These are phyloP conservation scores for Butorides virescens DNA, from an alignment of 2,113 vertebrate species.

Conservation along the genomic window DNA sequence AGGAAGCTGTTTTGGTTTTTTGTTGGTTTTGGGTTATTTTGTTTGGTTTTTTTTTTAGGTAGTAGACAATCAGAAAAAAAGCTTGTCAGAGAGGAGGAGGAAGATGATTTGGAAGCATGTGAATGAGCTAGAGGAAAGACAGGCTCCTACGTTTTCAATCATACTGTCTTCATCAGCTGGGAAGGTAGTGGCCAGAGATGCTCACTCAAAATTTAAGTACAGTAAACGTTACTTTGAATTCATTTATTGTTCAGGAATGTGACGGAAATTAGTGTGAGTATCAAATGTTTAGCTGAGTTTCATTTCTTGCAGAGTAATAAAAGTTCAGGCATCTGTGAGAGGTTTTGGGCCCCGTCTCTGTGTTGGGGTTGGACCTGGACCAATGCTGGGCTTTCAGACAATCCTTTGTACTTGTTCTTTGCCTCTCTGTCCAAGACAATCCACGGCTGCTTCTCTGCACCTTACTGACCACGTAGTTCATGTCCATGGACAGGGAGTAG, in stretches of 20 bases:
- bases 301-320: background rate
- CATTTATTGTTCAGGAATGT: background rate
- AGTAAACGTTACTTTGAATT: background rate
- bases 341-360: background rate
- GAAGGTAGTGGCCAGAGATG: background rate
- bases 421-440: background rate
- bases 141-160: background rate
- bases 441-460: background rate
- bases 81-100: background rate
- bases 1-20: background rate
- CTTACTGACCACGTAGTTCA: background rate
- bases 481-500: background rate
- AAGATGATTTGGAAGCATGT: background rate
- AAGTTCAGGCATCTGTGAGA: background rate
- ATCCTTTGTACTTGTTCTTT: background rate
- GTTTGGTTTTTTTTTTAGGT: background rate
- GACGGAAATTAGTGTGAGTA: background rate
- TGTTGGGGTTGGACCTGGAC: background rate
- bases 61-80: background rate
- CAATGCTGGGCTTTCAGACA: background rate
- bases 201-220: background rate
- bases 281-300: background rate
- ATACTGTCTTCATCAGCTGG: background rate
- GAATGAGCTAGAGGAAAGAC: background rate
- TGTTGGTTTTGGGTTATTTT: background rate